A percentile compares a stretch with the other conserved stretches of the same genome.
phyloP scores from a whole-genome alignment of 2,888 invertebrate species.

The Stomorhina lunata region DNA sequence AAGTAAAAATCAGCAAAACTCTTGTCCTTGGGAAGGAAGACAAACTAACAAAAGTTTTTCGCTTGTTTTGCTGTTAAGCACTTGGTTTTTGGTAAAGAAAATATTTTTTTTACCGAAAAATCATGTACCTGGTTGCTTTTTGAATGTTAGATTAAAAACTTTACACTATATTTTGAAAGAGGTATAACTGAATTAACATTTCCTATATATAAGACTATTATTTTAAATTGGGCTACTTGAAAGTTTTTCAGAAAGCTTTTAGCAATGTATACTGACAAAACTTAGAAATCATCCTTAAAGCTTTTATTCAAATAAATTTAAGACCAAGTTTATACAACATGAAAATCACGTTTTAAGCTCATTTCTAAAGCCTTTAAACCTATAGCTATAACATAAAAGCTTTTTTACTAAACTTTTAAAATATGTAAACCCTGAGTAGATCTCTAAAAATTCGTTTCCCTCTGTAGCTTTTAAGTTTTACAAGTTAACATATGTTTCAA shows the following conservation, averaged over 20 bases:
- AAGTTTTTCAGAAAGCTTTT: no score
- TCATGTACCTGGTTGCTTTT: conserved; percentile 25
- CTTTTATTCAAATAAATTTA: no score
- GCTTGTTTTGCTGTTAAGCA: conserved; percentile 22
- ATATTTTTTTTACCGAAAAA: neutral
- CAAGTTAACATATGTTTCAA: conserved; percentile 38
- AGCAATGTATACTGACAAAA: no score
- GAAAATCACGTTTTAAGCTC: no score
- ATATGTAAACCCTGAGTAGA: no score
- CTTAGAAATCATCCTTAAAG: no score
- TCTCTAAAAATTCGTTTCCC: neutral
- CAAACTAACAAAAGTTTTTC: conserved; percentile 23
- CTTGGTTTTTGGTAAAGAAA: conserved; percentile 22
- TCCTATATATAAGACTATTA: no score
- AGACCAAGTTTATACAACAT: no score
- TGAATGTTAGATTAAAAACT: neutral
- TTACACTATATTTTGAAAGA: neutral
- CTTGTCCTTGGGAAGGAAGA: conserved; percentile 5
- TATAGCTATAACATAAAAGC: no score
- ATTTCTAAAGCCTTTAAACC: no score
- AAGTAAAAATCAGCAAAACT: neutral
- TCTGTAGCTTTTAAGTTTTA: neutral
- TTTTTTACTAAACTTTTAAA: no score
- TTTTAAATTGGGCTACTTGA: no score
- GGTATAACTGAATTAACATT: neutral